These are phyloP conservation scores for Ceramica pisi DNA, from an alignment of 2,888 invertebrate species.

Conservation along the genomic window DNA sequence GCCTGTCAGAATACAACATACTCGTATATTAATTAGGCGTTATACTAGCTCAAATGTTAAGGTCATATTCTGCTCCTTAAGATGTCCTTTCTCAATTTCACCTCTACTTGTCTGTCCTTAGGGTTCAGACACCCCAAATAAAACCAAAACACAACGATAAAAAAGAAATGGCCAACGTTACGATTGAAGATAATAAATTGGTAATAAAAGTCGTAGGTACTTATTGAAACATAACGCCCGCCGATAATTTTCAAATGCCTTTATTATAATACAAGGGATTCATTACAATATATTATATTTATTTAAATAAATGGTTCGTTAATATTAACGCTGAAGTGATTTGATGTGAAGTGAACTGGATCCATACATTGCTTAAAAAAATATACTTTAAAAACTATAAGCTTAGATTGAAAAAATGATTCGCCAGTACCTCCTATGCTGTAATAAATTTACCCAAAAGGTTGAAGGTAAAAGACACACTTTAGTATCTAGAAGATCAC, in stretches of 20 bases:
- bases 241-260: constrained; percentile 17
- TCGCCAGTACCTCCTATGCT: background rate
- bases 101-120: constrained; percentile 33
- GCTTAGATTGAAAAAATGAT: background rate
- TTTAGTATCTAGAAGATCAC: background rate
- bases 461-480: too few relatives aligned
- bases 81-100: constrained; percentile 48
- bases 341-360: constrained; percentile 1
- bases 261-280: constrained; percentile 6
- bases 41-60: constrained; percentile 24
- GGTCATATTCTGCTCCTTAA: constrained; percentile 41
- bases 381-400: background rate
- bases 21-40: constrained; percentile 10
- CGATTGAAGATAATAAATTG: constrained; percentile 20
- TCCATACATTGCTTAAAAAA: background rate
- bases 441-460: too few relatives aligned
- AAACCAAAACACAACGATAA: constrained; percentile 21
- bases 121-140: constrained; percentile 20
- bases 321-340: background rate
- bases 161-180: constrained; percentile 1
- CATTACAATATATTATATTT: background rate
- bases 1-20: background rate
- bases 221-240: constrained; percentile 10
- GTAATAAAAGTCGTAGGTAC: constrained; percentile 7
- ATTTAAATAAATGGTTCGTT: constrained; percentile 3